Conservation (phyloP, 2,797 vertebrate genomes). For the Leontocebus nigricollis region DNA sequence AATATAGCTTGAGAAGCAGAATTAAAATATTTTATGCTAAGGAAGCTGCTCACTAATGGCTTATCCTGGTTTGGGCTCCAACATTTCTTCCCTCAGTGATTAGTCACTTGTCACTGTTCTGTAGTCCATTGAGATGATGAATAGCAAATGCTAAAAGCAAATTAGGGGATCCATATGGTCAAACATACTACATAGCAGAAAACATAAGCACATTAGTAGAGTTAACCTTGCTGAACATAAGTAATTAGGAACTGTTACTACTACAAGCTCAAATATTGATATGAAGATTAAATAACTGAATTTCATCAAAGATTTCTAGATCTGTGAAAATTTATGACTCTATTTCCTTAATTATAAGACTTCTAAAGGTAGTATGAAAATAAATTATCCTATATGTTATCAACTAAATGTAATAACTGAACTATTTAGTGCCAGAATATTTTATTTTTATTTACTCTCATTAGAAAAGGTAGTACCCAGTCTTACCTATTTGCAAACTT, state of each 20-base stretch:
- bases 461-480: background rate
- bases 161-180: slow-evolving; percentile 60
- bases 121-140: slow-evolving; percentile 47
- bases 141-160: slow-evolving; percentile 44
- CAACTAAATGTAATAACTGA: background rate
- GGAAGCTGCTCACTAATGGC: background rate
- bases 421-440: background rate
- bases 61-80: background rate
- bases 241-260: slow-evolving; percentile 60
- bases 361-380: background rate
- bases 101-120: slow-evolving; percentile 49
- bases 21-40: slow-evolving; percentile 20
- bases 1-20: background rate
- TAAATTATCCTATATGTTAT: background rate
- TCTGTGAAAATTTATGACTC: slow-evolving; percentile 11
- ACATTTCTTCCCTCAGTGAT: slow-evolving; percentile 5
- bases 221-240: slow-evolving; percentile 61
- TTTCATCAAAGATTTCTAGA: slow-evolving; percentile 56
- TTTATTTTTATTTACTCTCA: slow-evolving; percentile 28
- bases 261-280: slow-evolving; percentile 52
- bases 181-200: slow-evolving; percentile 56
- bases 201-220: slow-evolving; percentile 56
- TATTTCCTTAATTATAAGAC: background rate
- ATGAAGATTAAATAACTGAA: slow-evolving; percentile 44
- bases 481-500: background rate